phyloP scores from a whole-genome alignment of 2,113 vertebrate genomes.

The Saiga tatarica region DNA sequence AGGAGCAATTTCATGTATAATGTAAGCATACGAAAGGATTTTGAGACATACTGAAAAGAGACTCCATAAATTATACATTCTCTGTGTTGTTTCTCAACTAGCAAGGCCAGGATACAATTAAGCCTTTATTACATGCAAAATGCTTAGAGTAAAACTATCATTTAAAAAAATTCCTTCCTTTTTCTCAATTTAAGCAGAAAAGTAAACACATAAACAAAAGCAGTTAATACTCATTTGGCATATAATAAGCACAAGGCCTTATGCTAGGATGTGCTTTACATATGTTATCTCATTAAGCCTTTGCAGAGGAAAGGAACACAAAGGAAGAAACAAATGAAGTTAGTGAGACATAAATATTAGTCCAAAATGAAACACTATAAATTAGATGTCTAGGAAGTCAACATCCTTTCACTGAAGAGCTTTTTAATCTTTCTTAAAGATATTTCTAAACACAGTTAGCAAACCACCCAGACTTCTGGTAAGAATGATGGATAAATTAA shows the following conservation, averaged over 20 bases:
- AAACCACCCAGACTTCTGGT: not conserved
- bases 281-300: not conserved
- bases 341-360: not conserved
- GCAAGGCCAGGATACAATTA: not conserved
- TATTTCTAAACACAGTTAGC: not conserved
- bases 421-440: not conserved
- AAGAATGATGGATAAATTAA: not conserved
- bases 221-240: not conserved
- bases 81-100: not conserved
- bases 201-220: slow-evolving; percentile 32
- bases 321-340: not conserved
- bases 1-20: slow-evolving; percentile 10
- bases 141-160: not conserved
- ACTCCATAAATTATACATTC: not conserved
- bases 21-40: not conserved
- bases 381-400: not conserved
- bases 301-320: slow-evolving; percentile 4
- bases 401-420: not conserved
- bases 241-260: not conserved
- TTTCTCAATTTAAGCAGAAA: slow-evolving; percentile 16
- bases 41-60: not conserved
- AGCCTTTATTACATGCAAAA: not conserved
- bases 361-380: not conserved
- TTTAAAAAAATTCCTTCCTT: not conserved
- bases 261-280: not conserved